phyloP scores from a whole-genome alignment of 2,113 vertebrate genomes.

The Castor canadensis region DNA sequence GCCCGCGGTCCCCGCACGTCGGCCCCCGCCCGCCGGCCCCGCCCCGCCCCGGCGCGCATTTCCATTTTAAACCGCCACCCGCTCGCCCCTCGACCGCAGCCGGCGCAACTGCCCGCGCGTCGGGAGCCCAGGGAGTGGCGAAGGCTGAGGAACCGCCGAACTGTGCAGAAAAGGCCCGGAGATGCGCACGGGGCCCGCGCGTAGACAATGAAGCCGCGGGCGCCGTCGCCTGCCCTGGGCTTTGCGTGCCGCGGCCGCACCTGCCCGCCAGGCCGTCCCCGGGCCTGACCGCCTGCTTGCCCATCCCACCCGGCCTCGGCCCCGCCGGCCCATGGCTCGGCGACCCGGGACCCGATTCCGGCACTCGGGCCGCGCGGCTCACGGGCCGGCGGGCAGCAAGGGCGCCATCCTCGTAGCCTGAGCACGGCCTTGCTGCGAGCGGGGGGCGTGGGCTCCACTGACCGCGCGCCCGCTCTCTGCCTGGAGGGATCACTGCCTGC shows the following conservation, averaged over 20 bases:
- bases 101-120: slow-evolving; percentile 25
- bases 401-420: slow-evolving; percentile 42
- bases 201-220: slow-evolving; percentile 80
- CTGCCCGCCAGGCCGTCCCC: slow-evolving; percentile 25
- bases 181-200: slow-evolving; percentile 41
- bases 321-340: slow-evolving; percentile 50
- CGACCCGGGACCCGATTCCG: not conserved
- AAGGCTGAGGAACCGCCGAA: not conserved
- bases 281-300: slow-evolving; percentile 43
- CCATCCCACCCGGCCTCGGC: not conserved
- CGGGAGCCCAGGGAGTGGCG: not conserved
- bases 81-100: not conserved
- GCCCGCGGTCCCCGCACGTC: slow-evolving; percentile 4
- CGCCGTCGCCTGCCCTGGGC: slow-evolving; percentile 45
- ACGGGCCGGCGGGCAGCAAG: slow-evolving; percentile 19
- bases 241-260: slow-evolving; percentile 54
- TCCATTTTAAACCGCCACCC: slow-evolving; percentile 68
- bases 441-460: slow-evolving; percentile 49
- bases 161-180: not conserved
- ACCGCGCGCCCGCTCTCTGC: not conserved
- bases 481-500: not conserved
- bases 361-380: slow-evolving; percentile 34
- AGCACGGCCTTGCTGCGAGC: slow-evolving; percentile 18
- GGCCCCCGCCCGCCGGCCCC: slow-evolving; percentile 42
- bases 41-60: slow-evolving; percentile 64